Evolutionary conservation across 1,140 invertebrate genomes (phyloP).

Genomic region (Drosophila asahinai): DNA sequence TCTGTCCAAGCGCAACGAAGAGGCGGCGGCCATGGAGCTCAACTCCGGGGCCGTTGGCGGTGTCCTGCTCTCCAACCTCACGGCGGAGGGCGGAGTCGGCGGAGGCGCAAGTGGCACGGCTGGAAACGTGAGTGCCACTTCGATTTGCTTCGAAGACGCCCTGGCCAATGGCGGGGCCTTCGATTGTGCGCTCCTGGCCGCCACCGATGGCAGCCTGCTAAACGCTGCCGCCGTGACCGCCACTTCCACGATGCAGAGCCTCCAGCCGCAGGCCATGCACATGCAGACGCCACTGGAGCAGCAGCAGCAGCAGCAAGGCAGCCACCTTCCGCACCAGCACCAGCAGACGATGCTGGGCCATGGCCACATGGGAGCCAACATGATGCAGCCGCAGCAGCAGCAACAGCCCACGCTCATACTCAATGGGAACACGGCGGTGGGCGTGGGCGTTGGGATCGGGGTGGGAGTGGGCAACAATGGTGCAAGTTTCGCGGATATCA

Average conservation of each 20-base stretch:
- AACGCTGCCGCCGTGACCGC: conserved; percentile 50
- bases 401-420: conserved; percentile 68
- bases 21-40: conserved; percentile 78
- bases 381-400: conserved; percentile 63
- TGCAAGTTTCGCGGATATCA: conserved; percentile 65
- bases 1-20: conserved; percentile 85
- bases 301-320: conserved; percentile 28
- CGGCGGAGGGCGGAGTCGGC: conserved; percentile 24
- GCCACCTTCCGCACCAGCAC: conserved; percentile 26
- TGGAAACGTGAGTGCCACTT: conserved; percentile 18
- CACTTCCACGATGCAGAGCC: conserved; percentile 52
- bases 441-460: conserved; percentile 29
- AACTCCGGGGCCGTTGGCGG: conserved; percentile 73
- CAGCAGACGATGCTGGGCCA: conserved; percentile 66
- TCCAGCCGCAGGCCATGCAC: conserved; percentile 64
- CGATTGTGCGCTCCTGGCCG: conserved; percentile 73
- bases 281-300: conserved; percentile 57
- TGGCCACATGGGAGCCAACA: conserved; percentile 51
- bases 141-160: conserved; percentile 66
- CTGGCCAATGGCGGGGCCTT: conserved; percentile 55
- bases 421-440: conserved; percentile 52
- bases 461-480: conserved; percentile 32
- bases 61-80: conserved; percentile 58
- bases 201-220: conserved; percentile 59
- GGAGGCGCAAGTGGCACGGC: conserved; percentile 15